These are phyloP conservation scores for Oncorhynchus keta DNA, from an alignment of 2,113 vertebrate species.

Conservation along the genomic window DNA sequence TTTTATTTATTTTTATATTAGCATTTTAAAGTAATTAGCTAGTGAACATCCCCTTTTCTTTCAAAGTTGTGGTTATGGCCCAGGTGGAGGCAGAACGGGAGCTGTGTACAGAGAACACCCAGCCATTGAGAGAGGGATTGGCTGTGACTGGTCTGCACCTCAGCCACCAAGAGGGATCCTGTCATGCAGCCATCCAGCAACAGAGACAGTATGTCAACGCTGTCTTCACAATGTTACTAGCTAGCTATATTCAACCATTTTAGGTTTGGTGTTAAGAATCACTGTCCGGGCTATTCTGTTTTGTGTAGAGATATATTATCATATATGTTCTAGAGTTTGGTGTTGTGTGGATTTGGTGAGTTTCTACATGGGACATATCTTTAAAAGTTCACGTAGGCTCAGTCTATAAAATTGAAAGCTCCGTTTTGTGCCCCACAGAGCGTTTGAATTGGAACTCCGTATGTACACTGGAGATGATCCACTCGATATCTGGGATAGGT, in stretches of 20 bases:
- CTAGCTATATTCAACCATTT: too few relatives aligned
- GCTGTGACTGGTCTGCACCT: constrained; percentile 81
- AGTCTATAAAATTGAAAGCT: not conserved
- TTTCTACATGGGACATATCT: not conserved
- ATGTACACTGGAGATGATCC: constrained; percentile 4
- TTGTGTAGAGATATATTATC: not conserved
- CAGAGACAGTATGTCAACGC: constrained; percentile 80
- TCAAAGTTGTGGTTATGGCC: constrained; percentile 59
- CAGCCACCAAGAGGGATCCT: constrained; percentile 81
- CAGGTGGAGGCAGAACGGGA: constrained; percentile 88
- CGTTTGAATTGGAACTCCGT: constrained; percentile 11
- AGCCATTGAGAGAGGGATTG: constrained; percentile 85
- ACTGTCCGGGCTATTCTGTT: not conserved
- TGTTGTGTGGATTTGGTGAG: not conserved
- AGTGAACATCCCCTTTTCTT: not conserved
- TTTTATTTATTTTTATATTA: not conserved
- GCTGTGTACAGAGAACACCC: constrained; percentile 94
- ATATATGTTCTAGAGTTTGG: not conserved
- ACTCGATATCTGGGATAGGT: constrained; percentile 30
- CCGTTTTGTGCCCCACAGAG: not conserved
- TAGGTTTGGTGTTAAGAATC: too few relatives aligned
- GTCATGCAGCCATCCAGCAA: constrained; percentile 77
- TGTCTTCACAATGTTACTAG: not conserved
- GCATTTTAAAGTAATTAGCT: not conserved
- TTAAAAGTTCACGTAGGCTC: not conserved